Evolutionary conservation across 2,113 vertebrate species (phyloP).

Genomic region (Himantopus leucocephalus): DNA sequence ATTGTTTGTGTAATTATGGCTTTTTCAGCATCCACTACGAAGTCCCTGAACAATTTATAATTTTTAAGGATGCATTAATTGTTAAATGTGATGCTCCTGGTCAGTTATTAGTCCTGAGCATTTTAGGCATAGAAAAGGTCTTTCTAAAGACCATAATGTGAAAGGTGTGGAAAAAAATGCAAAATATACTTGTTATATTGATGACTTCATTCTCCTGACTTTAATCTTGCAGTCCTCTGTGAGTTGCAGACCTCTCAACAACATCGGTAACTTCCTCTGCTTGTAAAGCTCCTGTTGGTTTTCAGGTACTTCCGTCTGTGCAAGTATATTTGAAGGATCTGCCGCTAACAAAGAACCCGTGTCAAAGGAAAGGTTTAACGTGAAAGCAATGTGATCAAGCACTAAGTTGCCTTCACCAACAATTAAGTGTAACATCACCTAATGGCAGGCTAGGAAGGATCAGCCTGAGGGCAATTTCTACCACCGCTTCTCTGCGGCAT

Average conservation of each 20-base stretch:
- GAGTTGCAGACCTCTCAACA: not conserved
- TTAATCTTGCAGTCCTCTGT: not conserved
- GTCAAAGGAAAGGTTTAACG: not conserved
- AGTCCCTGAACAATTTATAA: not conserved
- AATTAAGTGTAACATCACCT: constrained; percentile 31
- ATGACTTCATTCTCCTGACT: not conserved
- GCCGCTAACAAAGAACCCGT: not conserved
- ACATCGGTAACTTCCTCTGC: not conserved
- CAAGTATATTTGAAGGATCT: not conserved
- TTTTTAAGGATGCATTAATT: not conserved
- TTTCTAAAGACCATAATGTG: not conserved
- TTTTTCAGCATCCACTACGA: not conserved
- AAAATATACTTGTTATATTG: not conserved
- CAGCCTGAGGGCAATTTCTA: constrained; percentile 20
- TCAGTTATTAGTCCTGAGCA: not conserved
- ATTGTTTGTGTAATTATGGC: not conserved
- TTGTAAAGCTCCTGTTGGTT: not conserved
- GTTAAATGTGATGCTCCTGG: not conserved
- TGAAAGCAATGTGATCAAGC: not conserved
- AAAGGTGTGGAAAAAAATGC: not conserved
- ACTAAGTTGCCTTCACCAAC: not conserved
- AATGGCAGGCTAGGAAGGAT: not conserved
- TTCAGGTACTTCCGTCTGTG: not conserved
- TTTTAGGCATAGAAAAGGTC: not conserved
- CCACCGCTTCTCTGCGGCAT: not conserved